phyloP scores from a whole-genome alignment of 2,113 vertebrate species.

The Leucopsar rothschildi region DNA sequence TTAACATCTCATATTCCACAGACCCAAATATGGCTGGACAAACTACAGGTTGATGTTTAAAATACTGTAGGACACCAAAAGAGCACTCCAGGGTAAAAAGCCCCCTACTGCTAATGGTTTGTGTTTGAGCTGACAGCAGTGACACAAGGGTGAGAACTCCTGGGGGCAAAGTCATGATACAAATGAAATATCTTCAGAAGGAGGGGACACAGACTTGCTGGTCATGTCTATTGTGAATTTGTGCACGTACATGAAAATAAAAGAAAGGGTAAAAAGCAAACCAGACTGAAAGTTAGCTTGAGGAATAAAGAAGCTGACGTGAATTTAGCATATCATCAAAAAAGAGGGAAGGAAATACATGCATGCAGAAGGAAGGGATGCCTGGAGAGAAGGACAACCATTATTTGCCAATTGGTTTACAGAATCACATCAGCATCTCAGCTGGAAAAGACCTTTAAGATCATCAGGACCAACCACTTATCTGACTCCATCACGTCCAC shows the following conservation, averaged over 20 bases:
- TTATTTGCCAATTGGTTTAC: not conserved
- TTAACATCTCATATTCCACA: slow-evolving; percentile 25
- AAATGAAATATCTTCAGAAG: not conserved
- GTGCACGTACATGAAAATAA: not conserved
- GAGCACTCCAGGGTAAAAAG: not conserved
- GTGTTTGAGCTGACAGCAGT: not conserved
- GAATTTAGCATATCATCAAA: not conserved
- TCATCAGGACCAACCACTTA: not conserved
- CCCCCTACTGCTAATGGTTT: not conserved
- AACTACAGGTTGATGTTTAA: not conserved
- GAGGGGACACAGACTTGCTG: not conserved
- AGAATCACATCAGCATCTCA: not conserved
- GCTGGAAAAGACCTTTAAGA: not conserved
- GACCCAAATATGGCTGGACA: not conserved
- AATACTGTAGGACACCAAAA: not conserved
- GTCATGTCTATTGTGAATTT: not conserved
- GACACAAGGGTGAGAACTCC: not conserved
- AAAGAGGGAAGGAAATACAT: not conserved
- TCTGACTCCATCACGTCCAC: not conserved
- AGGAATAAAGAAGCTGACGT: not conserved
- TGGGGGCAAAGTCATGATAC: not conserved
- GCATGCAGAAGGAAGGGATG: not conserved
- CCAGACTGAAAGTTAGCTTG: not conserved
- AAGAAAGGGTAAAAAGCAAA: not conserved
- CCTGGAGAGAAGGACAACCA: not conserved